These are phyloP conservation scores for Saguinus imperator DNA, from an alignment of 2,113 vertebrate species.

Conservation along the genomic window DNA sequence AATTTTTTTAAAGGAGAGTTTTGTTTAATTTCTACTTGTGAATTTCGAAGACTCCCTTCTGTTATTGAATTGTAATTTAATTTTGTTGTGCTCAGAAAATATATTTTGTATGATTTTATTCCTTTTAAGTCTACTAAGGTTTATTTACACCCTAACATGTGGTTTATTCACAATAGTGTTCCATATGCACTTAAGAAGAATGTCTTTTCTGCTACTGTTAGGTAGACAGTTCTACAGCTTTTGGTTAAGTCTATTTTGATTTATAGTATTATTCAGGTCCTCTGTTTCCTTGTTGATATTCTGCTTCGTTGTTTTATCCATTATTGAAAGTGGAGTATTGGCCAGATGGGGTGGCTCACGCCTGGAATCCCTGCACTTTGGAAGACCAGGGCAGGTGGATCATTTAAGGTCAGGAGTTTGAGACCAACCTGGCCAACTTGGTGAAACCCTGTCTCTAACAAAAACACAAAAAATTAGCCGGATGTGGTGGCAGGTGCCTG, in stretches of 20 bases:
- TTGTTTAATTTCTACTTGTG: conserved; percentile 11
- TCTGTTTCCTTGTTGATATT: neutral
- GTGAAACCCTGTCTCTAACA: no score
- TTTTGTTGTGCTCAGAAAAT: neutral
- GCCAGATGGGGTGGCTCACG: no score
- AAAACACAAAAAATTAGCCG: no score
- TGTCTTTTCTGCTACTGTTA: conserved; percentile 29
- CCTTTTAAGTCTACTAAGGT: conserved; percentile 13
- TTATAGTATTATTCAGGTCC: neutral
- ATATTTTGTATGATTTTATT: neutral
- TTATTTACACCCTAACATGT: neutral
- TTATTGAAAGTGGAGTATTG: neutral
- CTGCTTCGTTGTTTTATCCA: neutral
- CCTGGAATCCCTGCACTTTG: no score
- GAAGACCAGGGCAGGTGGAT: no score
- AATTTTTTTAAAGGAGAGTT: neutral
- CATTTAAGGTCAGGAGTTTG: no score
- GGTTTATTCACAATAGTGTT: neutral
- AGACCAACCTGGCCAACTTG: no score
- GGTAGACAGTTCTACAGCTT: neutral
- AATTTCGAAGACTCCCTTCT: conserved; percentile 22
- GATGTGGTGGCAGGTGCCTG: no score
- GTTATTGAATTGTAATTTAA: conserved; percentile 1
- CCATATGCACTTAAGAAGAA: neutral
- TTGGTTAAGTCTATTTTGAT: neutral